Evolutionary conservation across 2,797 vertebrate species (phyloP), one percentile per base, ranked within the genome.

Genomic region (Siniperca undulata): DNA sequence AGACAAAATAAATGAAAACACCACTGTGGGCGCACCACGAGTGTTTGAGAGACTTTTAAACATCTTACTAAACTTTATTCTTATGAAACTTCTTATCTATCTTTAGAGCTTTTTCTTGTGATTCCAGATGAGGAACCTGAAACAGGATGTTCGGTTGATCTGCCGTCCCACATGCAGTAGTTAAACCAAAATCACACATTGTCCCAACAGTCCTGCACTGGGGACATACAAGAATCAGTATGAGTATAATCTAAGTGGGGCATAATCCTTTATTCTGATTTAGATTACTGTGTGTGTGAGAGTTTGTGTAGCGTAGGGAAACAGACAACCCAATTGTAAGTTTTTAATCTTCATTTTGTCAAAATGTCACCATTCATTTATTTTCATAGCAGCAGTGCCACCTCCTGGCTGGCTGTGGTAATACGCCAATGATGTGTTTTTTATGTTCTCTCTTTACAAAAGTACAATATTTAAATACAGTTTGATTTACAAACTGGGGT

Each of bases 201-300:
- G 0, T 48, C 46, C 6, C 46, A 19, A 30, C 11, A 27, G 20
- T 12, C 88, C 96, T 42, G 96, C 95, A 91, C 96, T 97, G 90
- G 44, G 20, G 20, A 73, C 24, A 52, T 20, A 53, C 20, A 27
- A 38, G 30, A 70, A 55, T 64, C 27, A 30, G n/a, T 40, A 58
- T 30, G 10, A 67, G 11, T 68, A 14, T 30, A 42, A 53, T 70
- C 44, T 53, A 53, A 34, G 24, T n/a, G 30, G 44, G 19, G 14
- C 38, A 38, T 44, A 13, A 24, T 67, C 12, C 16, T 36, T 36
- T 27, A 67, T 27, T 61, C 24, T 20, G 8, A 9, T 9, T 52
- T 40, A 5, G 5, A 67, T 48, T 34, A 34, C 42, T 46, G 44
- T 30, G 20, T 67, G 44, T 34, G 17, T 10, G 44, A 22, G 10